These are phyloP conservation scores for Protosalanx chinensis DNA, from an alignment of 2,797 vertebrate species.

Conservation along the genomic window DNA sequence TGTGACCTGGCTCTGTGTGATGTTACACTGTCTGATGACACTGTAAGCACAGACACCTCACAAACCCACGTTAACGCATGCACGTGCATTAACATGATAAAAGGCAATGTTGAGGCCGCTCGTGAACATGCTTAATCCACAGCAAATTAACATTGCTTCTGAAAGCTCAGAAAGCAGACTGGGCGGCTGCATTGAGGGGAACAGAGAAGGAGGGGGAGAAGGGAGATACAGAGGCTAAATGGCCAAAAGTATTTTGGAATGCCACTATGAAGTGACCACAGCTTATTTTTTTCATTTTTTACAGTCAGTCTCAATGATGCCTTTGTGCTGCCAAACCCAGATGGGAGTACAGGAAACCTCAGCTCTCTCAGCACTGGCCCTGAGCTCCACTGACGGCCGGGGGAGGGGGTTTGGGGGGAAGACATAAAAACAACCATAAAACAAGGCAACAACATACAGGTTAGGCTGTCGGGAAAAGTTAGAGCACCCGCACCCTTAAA, in stretches of 20 bases:
- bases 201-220: neutral
- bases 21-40: neutral
- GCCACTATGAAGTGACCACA: constrained; percentile 56
- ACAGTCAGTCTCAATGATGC: constrained; percentile 57
- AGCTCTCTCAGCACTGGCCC: constrained; percentile 32
- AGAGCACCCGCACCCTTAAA: neutral
- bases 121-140: neutral
- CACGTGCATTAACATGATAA: neutral
- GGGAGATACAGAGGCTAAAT: constrained; percentile 28
- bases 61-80: neutral
- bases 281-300: constrained; percentile 27
- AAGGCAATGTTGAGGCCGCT: neutral
- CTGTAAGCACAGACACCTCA: neutral
- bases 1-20: constrained; percentile 7
- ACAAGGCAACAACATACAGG: neutral
- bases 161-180: neutral
- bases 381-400: constrained; percentile 33
- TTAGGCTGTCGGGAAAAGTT: neutral
- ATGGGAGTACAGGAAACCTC: constrained; percentile 60
- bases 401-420: constrained; percentile 12
- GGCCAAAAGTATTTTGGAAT: constrained; percentile 48
- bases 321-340: constrained; percentile 64
- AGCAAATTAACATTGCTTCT: neutral
- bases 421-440: neutral
- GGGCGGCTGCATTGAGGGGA: neutral